Percentiles rank a stretch among this genome's conserved stretches.
These are phyloP conservation scores for Brachionus sp. DNA, from an alignment of 1,140 invertebrate species.

Conservation along the genomic window DNA sequence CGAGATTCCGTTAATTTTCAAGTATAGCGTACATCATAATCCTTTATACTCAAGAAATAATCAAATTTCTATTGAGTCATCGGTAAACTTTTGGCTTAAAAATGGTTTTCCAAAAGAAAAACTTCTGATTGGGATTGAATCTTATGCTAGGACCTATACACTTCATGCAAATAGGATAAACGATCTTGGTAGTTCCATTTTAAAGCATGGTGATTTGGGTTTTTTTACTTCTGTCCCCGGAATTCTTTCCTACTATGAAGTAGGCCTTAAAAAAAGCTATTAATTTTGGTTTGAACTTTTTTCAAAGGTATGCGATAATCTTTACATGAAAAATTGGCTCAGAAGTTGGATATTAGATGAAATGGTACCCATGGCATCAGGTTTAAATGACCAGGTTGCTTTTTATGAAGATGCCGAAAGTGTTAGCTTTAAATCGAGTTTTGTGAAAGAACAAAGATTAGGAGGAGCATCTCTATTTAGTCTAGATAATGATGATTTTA, in stretches of 20 bases:
- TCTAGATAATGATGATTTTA: slow-evolving; percentile 31
- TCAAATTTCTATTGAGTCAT: background rate
- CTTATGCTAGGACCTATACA: slow-evolving; percentile 67
- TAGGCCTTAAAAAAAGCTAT: background rate
- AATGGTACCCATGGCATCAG: slow-evolving; percentile 71
- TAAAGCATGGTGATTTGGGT: background rate
- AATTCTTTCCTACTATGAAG: slow-evolving; percentile 9
- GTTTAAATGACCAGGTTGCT: slow-evolving; percentile 75
- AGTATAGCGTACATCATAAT: background rate
- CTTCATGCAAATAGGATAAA: background rate
- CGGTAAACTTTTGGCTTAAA: slow-evolving; percentile 68
- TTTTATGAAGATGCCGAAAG: slow-evolving; percentile 79
- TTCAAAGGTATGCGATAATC: slow-evolving; percentile 55
- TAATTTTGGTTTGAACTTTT: slow-evolving; percentile 51
- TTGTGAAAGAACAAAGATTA: background rate
- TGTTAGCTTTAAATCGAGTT: slow-evolving; percentile 67
- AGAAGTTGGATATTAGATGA: slow-evolving; percentile 67
- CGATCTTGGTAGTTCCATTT: background rate
- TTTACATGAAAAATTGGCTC: slow-evolving; percentile 50
- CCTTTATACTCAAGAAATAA: background rate
- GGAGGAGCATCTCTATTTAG: background rate
- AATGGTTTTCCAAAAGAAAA: slow-evolving; percentile 86
- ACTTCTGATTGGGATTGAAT: slow-evolving; percentile 88
- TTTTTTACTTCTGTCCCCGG: background rate
- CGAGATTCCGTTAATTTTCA: background rate